Conservation (phyloP, 1,140 invertebrate species). For the Drosophila littoralis region DNA sequence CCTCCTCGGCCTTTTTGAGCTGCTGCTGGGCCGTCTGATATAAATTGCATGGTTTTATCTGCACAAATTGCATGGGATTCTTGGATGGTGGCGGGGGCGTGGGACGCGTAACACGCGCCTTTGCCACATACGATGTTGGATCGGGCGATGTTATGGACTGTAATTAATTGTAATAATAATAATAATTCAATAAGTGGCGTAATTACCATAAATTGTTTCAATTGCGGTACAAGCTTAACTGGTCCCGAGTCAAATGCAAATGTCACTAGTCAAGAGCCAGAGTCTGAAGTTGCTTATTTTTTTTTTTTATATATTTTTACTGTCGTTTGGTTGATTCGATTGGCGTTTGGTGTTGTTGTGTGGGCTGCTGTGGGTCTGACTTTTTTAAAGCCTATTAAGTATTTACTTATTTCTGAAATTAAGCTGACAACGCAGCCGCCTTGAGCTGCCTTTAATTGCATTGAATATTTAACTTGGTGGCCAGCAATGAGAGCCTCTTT, state of each 20-base stretch:
- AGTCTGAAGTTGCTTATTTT: constrained; percentile 50
- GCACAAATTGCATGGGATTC: constrained; percentile 95
- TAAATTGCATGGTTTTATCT: constrained; percentile 93
- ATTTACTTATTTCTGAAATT: constrained; percentile 52
- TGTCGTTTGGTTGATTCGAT: constrained; percentile 4
- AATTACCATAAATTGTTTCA: constrained; percentile 68
- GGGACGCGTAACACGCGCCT: constrained; percentile 85
- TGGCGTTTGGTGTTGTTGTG: constrained; percentile 29
- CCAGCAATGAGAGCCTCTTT: background rate
- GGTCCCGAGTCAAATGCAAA: constrained; percentile 52
- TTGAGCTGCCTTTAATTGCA: constrained; percentile 67
- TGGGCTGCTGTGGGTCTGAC: constrained; percentile 47
- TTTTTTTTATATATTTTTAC: background rate
- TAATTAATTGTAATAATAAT: constrained; percentile 55
- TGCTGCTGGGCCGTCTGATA: constrained; percentile 94
- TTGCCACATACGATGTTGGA: constrained; percentile 82
- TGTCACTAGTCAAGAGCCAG: constrained; percentile 49
- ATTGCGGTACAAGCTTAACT: constrained; percentile 43
- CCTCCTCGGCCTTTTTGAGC: constrained; percentile 92
- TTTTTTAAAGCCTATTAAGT: constrained; percentile 64
- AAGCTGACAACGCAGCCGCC: constrained; percentile 54
- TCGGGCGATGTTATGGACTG: constrained; percentile 80
- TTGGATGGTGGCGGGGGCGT: constrained; percentile 91
- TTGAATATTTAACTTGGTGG: constrained; percentile 37
- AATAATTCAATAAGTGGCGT: constrained; percentile 44